Evolutionary conservation across 2,888 invertebrate species (phyloP), one percentile per base, ranked within the genome.

Genomic region (Pherbina coryleti): DNA sequence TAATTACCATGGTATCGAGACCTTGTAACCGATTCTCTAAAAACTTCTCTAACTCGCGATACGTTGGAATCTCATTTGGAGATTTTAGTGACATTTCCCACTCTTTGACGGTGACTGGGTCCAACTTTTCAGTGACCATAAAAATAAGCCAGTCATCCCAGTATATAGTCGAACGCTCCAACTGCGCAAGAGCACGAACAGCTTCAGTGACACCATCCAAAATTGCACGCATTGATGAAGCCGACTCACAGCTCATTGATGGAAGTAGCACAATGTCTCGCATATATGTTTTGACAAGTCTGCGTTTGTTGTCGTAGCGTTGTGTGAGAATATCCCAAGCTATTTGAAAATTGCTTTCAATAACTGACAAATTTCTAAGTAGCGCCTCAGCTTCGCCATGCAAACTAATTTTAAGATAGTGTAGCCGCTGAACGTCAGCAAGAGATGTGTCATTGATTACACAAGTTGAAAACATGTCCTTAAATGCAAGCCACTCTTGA

Each of bases 111-210:
- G 70, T 78, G 8, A 53, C 70, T 14, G 49, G 49, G 7, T 49
- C 49, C 11, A 81, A 22, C 74, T 79, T 81, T 53, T 79, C 73
- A 17, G 79, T 81, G 11, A 78, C 57, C 19, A 74, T 73, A 1
- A 75, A 37, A 19, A 81, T 49, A 11, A 81, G 14, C 79, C 79
- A 79, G 34, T 79, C 79, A 34, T 78, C 78, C 77, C 78, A 79
- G 1, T 77, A 19, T 1, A 67, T 49, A 0, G 70, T 81, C 11
- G 80, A 67, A 1, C 77, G 71, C 3, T 51, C 69, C 9, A 79
- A 72, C 28, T 79, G 72, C 51, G 60, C 31, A 19, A 79, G 37
- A 37, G 77, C 69, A 0, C 78, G 64, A 19, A 73, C 64, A 0
- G 78, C 55, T 75, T 81, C 78, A 37, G 75, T 75, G 44, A 69